Evolutionary conservation across 2,888 invertebrate species (phyloP), one percentile per base, ranked within the genome.

Genomic region (Chrysolina americana): DNA sequence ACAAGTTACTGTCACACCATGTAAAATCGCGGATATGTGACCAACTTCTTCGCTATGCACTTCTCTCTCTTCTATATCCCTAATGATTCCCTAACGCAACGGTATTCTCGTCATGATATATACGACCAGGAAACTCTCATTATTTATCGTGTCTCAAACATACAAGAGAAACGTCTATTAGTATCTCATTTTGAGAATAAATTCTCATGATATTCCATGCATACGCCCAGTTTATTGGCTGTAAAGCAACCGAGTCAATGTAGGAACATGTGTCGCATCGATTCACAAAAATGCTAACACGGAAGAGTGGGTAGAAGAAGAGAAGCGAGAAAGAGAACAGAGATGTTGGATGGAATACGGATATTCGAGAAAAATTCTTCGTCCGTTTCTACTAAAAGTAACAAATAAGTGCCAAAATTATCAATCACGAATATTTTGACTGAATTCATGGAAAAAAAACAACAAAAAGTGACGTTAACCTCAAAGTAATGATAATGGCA

Each of bases 41-140:
- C 28, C 36, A 59, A 21, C 19, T 53, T 53, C 53, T 11, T 11
- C 1, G 59, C 28, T 36, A 8, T 36, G 36, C 47, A 36, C 36
- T 59, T 28, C n/a, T 59, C 28, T 17, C 21, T 28, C 0, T 59
- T 10, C 59, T 59, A 17, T 28, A 66, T 23, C 50, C 50, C 50
- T 66, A 41, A 23, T 66, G 50, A 50, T 17, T 36, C 8, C 48
- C 23, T 23, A 28, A 47, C 36, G 28, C 53, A 68, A 76, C 76
- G 70, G 76, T 76, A 73, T 65, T 56, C 65, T 70, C 47, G 70
- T 64, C 65, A 56, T 73, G 68, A 76, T 59, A 70, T 66, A 73
- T 68, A 64, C 68, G 50, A 76, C 73, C 76, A 73, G 76, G 76
- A 76, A 76, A 66, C 72, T 41, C 36, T 41, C 70, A 65, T 76